phyloP scores from a whole-genome alignment of 2,888 invertebrate species.

The Aleiodes alternator region DNA sequence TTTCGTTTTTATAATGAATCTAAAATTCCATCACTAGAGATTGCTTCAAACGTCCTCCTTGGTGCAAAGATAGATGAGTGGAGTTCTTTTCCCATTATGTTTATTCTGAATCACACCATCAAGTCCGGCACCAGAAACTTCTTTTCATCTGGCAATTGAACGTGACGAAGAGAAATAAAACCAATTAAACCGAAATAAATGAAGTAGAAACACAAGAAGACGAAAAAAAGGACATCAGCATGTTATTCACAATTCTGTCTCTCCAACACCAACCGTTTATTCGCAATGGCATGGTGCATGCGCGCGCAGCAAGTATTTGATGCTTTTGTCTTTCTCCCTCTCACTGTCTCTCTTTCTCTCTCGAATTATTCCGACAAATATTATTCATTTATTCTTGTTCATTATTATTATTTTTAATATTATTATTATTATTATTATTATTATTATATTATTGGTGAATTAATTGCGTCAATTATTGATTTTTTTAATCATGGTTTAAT shows the following conservation, averaged over 20 bases:
- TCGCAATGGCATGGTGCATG: conserved; percentile 63
- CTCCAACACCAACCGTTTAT: conserved; percentile 29
- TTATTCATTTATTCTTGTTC: conserved; percentile 2
- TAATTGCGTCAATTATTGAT: not conserved
- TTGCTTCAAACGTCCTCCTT: no score
- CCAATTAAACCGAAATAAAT: not conserved
- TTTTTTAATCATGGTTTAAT: not conserved
- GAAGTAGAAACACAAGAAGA: conserved; percentile 16
- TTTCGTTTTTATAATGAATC: no score
- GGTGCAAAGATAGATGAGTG: no score
- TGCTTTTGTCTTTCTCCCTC: conserved; percentile 34
- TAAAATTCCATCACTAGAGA: no score
- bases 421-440: not conserved
- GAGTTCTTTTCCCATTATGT: no score
- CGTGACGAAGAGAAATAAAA: conserved; percentile 11
- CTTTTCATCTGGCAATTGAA: conserved; percentile 29
- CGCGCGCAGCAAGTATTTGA: conserved; percentile 56
- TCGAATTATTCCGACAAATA: not conserved
- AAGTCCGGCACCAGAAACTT: conserved; percentile 41
- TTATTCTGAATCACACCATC: conserved; percentile 33
- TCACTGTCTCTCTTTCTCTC: conserved; percentile 15
- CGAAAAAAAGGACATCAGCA: conserved; percentile 50
- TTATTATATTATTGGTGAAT: conserved; percentile 13
- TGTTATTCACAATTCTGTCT: conserved; percentile 51
- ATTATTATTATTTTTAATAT: not conserved